These are phyloP conservation scores for Tuberolachnus salignus DNA, from an alignment of 2,888 invertebrate species.

Conservation along the genomic window DNA sequence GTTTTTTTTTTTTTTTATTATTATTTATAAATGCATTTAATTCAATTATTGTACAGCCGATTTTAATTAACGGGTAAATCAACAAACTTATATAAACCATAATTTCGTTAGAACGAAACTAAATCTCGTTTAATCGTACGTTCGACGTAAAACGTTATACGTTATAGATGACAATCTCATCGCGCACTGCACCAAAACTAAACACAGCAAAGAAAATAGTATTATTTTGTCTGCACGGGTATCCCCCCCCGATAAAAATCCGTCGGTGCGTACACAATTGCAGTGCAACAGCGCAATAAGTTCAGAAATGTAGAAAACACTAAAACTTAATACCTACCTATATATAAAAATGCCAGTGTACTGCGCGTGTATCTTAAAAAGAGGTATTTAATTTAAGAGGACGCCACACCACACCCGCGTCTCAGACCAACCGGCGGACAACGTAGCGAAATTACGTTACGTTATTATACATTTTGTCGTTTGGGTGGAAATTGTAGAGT, in stretches of 20 bases:
- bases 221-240: neutral
- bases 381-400: conserved; percentile 12
- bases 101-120: neutral
- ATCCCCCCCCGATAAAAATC: neutral
- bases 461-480: too few species aligned
- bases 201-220: conserved; percentile 3
- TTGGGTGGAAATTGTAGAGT: too few species aligned
- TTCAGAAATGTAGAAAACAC: conserved; percentile 28
- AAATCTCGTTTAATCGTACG: conserved; percentile 2
- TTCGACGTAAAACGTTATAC: neutral
- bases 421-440: too few species aligned
- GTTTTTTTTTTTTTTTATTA: too few species aligned
- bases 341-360: too few species aligned
- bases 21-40: too few species aligned
- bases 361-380: neutral
- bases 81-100: neutral
- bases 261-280: conserved; percentile 6
- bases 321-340: conserved; percentile 8
- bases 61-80: too few species aligned
- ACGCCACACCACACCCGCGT: too few species aligned
- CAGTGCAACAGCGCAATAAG: conserved; percentile 13
- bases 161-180: too few species aligned
- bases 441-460: too few species aligned
- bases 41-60: too few species aligned
- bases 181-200: neutral